Conservation (phyloP, 23 tunicate species). For the Oikopleura vanhoeffeni region DNA sequence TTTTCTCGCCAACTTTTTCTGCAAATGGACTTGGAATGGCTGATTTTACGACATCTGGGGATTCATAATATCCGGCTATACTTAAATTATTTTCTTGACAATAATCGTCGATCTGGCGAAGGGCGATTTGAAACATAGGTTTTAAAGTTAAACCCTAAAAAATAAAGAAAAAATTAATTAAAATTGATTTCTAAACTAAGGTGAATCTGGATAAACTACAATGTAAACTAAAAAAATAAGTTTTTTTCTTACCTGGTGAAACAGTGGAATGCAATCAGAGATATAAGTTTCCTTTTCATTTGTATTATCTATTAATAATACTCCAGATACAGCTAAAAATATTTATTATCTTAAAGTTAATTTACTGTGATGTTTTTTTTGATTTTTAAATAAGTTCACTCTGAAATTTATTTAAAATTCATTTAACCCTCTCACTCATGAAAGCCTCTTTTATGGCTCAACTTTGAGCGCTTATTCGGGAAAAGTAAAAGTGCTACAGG, state of each 20-base stretch:
- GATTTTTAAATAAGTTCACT: no score
- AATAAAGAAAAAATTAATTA: neutral
- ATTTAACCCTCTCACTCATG: no score
- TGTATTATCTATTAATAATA: conserved; percentile 45
- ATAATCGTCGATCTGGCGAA: conserved; percentile 41
- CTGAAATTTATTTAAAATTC: no score
- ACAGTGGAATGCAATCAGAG: conserved; percentile 57
- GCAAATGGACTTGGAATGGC: neutral
- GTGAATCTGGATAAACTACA: no score
- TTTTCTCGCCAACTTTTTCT: neutral
- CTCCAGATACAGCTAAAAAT: conserved; percentile 57
- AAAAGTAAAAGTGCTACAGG: no score
- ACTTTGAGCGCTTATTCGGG: no score
- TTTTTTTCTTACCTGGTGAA: conserved; percentile 31
- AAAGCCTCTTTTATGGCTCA: no score
- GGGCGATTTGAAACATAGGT: conserved; percentile 77
- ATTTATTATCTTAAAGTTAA: no score
- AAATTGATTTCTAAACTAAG: no score
- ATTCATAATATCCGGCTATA: conserved; percentile 77
- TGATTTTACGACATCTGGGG: neutral
- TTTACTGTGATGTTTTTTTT: no score
- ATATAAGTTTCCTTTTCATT: conserved; percentile 22
- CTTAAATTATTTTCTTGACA: conserved; percentile 26
- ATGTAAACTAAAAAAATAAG: no score
- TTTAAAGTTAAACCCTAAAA: conserved; percentile 25